Base-by-base conservation (phyloP, 2,113 vertebrate genomes). In the Chrysochloris asiatica region DNA sequence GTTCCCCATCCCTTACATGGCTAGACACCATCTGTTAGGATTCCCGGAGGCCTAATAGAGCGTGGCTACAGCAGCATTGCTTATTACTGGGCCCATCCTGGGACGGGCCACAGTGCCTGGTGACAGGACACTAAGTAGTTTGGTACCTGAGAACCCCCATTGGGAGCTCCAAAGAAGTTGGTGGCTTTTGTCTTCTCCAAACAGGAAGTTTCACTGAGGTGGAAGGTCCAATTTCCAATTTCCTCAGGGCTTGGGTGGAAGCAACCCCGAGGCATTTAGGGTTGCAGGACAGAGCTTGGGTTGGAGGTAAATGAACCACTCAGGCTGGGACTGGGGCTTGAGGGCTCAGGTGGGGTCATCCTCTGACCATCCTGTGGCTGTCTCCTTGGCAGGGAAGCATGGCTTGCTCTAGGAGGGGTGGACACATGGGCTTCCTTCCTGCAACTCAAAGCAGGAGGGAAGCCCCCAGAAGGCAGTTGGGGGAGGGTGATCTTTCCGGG, bases 131-230 rank as follows among this genome's bases (percentile, higher is more conserved):
- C 63, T 75, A 56, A 28, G 77, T 4, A 48, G 43, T 26, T 78
- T 59, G 67, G 65, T 48, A 43, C 59, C 77, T 13, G 33, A 81
- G 33, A 28, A 9, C 30, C 14, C 41, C 86, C 24, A 4, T 28
- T 67, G 65, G n/a, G 11, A 41, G 26, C 52, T 43, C 38, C 47
- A 14, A 33, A 43, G 38, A 26, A 56, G 1, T 36, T 21, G 9
- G 54, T 63, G 10, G 52, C 48, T 93, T 47, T 61, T 77, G 81
- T 86, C 36, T 88, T 73, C 63, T 67, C 38, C 63, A 56, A 83
- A 92, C 76, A 89, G 89, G 83, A 93, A 79, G 50, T 16, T 61
- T 41, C 75, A 83, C 47, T 71, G 67, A 59, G 90, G 63, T 14
- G 73, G 59, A 75, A 77, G 75, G 82, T 73, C 63, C 0, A 2